Conservation (phyloP, 1,140 invertebrate genomes). For the Drosophila lowei region DNA sequence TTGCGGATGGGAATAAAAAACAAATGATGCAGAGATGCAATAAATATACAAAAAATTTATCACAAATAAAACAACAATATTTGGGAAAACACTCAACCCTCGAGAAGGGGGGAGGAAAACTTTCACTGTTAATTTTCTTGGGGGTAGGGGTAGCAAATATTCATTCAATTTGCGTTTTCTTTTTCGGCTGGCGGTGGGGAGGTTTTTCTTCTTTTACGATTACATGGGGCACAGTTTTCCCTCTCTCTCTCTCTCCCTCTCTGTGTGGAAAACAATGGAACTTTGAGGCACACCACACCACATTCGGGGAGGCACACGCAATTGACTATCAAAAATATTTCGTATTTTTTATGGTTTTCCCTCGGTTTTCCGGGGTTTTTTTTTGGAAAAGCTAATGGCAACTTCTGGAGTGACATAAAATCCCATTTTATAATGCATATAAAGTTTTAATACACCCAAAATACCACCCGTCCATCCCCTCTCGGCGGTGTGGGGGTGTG, state of each 20-base stretch:
- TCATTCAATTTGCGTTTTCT: constrained; percentile 57
- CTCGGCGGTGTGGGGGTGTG: neutral
- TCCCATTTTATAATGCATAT: constrained; percentile 80
- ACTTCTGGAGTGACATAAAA: constrained; percentile 72
- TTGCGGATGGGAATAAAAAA: constrained; percentile 39
- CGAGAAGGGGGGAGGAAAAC: neutral
- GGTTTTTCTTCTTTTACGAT: constrained; percentile 64
- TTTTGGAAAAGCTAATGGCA: constrained; percentile 54
- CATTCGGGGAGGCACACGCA: constrained; percentile 56
- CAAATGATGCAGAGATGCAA: constrained; percentile 51
- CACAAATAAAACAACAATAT: constrained; percentile 22
- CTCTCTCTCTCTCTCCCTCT: neutral
- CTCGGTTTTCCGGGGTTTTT: constrained; percentile 17
- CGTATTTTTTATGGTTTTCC: constrained; percentile 38
- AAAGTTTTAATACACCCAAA: constrained; percentile 70
- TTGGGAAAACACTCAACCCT: constrained; percentile 4
- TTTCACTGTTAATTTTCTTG: constrained; percentile 44
- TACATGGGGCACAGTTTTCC: constrained; percentile 37
- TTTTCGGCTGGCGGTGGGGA: neutral
- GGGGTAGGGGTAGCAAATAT: constrained; percentile 53
- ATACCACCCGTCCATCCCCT: constrained; percentile 4
- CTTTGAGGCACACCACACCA: constrained; percentile 12
- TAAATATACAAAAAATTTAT: constrained; percentile 44
- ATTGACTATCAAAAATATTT: constrained; percentile 72
- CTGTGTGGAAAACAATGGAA: constrained; percentile 29